Evolutionary conservation across 2,888 invertebrate genomes (phyloP).

Genomic region (Drosophila infuscata): DNA sequence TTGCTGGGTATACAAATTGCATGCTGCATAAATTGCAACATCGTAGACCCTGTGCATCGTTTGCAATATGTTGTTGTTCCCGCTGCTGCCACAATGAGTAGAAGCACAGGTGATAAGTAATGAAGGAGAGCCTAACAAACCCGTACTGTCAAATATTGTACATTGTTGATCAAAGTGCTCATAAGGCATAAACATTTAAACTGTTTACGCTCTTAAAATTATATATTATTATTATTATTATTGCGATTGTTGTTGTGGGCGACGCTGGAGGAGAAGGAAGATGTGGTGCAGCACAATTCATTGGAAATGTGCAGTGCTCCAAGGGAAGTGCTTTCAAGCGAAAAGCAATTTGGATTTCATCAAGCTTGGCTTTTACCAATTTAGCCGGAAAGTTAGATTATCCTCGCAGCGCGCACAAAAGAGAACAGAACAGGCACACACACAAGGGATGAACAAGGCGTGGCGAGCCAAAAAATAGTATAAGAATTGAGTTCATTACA

Average conservation of each 20-base stretch:
- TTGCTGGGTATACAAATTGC: constrained; percentile 53
- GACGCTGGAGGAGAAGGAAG: not conserved
- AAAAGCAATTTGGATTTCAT: constrained; percentile 59
- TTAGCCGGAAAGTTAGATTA: constrained; percentile 79
- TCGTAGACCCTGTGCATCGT: constrained; percentile 26
- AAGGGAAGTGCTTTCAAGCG: constrained; percentile 55
- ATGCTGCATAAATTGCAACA: constrained; percentile 55
- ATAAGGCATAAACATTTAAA: constrained; percentile 51
- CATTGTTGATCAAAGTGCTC: constrained; percentile 34
- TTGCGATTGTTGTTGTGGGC: not conserved
- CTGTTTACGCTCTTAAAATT: constrained; percentile 32
- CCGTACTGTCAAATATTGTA: constrained; percentile 27
- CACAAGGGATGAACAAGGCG: constrained; percentile 25
- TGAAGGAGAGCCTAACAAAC: constrained; percentile 25
- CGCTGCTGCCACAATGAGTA: constrained; percentile 19
- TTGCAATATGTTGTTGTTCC: constrained; percentile 23
- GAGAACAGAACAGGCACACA: constrained; percentile 25
- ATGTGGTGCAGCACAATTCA: constrained; percentile 47
- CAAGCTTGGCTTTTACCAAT: constrained; percentile 42
- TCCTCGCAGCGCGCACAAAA: constrained; percentile 57
- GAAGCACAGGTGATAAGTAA: constrained; percentile 30
- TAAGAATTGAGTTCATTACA: constrained; percentile 59
- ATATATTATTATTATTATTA: constrained; percentile 20
- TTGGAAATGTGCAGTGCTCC: constrained; percentile 52
- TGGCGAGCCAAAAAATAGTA: constrained; percentile 4